Conservation (phyloP, 2,113 vertebrate genomes). For the Protobothrops flavoviridis region DNA sequence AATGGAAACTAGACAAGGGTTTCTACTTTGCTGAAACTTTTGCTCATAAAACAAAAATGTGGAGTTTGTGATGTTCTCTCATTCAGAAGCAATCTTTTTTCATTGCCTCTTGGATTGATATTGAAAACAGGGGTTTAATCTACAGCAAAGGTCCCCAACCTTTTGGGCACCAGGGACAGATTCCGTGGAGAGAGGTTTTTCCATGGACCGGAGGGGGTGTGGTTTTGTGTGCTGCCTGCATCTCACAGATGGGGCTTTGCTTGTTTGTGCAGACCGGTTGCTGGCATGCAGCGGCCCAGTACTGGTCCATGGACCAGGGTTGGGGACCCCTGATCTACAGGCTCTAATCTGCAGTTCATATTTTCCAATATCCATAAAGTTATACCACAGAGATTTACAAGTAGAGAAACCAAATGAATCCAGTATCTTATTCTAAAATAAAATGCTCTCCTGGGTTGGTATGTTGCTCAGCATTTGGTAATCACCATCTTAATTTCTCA, state of each 20-base stretch:
- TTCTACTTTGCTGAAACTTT: neutral
- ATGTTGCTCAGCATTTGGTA: neutral
- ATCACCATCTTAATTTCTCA: neutral
- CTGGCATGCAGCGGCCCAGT: no score
- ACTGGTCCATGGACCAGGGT: no score
- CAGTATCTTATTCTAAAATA: neutral
- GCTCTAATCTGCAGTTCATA: neutral
- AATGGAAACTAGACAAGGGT: conserved; percentile 23
- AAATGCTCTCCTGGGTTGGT: neutral
- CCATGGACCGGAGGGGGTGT: no score
- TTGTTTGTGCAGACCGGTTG: no score
- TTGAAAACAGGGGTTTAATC: neutral
- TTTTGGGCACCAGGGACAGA: no score
- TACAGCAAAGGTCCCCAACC: neutral
- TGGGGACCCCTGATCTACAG: neutral
- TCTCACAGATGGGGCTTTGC: no score
- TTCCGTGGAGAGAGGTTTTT: no score
- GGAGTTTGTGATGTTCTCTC: conserved; percentile 3
- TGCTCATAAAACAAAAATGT: conserved; percentile 2
- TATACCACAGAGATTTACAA: conserved; percentile 4
- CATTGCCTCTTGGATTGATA: neutral
- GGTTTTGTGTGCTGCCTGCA: no score
- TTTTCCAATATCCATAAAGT: conserved; percentile 15
- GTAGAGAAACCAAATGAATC: neutral
- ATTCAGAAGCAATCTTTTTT: neutral